phyloP scores from a whole-genome alignment of 2,888 invertebrate species.

The Philereme transversata region DNA sequence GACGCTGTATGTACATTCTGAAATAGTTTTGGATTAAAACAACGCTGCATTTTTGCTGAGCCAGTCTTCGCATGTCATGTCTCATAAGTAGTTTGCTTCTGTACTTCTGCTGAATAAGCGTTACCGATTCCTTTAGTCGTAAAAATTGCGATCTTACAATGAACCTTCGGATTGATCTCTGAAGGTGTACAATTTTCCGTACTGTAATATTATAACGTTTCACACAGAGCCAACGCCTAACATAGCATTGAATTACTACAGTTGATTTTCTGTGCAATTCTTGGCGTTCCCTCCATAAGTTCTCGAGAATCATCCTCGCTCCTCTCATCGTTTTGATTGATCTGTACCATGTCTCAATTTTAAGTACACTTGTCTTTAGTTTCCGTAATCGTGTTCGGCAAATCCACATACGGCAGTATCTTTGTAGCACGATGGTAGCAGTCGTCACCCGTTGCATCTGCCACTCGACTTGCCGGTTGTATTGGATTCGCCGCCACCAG shows the following conservation, averaged over 20 bases:
- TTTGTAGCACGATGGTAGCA: conserved; percentile 66
- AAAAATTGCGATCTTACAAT: conserved; percentile 54
- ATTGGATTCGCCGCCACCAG: conserved; percentile 79
- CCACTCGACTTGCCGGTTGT: conserved; percentile 64
- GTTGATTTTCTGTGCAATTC: conserved; percentile 54
- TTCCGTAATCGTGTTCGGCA: conserved; percentile 54
- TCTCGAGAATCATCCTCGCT: conserved; percentile 53
- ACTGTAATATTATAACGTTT: conserved; percentile 50
- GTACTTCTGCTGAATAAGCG: conserved; percentile 66
- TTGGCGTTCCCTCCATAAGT: conserved; percentile 51
- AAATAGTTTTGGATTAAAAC: conserved; percentile 72
- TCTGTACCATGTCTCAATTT: conserved; percentile 81
- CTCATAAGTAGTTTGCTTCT: conserved; percentile 67
- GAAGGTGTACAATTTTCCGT: conserved; percentile 54
- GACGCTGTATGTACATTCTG: conserved; percentile 59
- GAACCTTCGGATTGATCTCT: conserved; percentile 59
- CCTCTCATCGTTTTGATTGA: conserved; percentile 56
- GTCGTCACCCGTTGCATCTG: conserved; percentile 62
- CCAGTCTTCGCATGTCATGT: conserved; percentile 52
- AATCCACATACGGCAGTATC: conserved; percentile 70
- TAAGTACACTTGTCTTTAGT: conserved; percentile 66
- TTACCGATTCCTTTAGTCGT: conserved; percentile 51
- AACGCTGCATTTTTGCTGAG: conserved; percentile 50
- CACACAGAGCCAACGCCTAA: conserved; percentile 64
- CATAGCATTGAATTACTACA: conserved; percentile 57